Percentiles rank a stretch among this genome's conserved stretches.
phyloP scores from a whole-genome alignment of 2,113 vertebrate species.

The Rhagologus leucostigma region DNA sequence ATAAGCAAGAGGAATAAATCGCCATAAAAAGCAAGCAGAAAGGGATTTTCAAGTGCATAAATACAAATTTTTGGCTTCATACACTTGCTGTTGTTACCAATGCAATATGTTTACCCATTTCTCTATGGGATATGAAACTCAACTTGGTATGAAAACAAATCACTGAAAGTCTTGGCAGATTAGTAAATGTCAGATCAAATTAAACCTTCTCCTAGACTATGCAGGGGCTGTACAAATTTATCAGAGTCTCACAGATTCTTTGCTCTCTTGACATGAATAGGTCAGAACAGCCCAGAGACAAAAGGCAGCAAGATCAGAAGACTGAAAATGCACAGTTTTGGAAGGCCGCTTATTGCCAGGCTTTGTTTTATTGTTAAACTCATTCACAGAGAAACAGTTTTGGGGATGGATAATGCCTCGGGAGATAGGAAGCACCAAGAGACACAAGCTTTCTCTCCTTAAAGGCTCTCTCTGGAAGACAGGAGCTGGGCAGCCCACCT shows the following conservation, averaged over 20 bases:
- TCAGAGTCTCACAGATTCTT: background rate
- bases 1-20: background rate
- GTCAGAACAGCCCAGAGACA: slow-evolving; percentile 10
- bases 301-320: background rate
- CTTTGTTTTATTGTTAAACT: background rate
- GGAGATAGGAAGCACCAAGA: background rate
- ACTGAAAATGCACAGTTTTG: background rate
- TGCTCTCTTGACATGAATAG: slow-evolving; percentile 5
- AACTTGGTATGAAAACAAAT: slow-evolving; percentile 27
- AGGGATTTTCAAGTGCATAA: background rate
- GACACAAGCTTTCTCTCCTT: background rate
- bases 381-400: background rate
- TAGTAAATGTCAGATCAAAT: slow-evolving; percentile 37
- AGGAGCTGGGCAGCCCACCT: background rate
- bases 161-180: slow-evolving; percentile 27
- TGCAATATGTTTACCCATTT: background rate
- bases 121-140: background rate
- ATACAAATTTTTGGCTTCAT: background rate
- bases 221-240: background rate
- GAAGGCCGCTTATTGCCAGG: background rate
- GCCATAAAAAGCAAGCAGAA: background rate
- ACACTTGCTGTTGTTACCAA: background rate
- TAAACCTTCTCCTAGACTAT: background rate
- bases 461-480: background rate
- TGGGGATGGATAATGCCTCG: background rate